A percentile compares a stretch with the other conserved stretches of the same genome.
These are phyloP conservation scores for Parauchenoglanis ngamensis DNA, from an alignment of 2,797 vertebrate genomes.

Conservation along the genomic window DNA sequence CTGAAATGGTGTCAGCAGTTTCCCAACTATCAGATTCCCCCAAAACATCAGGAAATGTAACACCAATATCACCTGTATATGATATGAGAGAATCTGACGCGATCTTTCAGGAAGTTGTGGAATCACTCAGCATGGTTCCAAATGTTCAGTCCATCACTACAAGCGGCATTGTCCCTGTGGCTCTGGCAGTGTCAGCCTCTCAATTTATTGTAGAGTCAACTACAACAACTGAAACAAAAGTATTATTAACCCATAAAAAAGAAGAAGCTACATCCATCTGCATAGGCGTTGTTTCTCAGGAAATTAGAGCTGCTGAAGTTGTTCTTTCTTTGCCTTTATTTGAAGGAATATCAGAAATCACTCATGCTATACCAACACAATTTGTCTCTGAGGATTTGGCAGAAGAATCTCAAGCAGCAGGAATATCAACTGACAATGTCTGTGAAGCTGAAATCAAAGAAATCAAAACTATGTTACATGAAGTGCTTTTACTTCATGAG, in stretches of 20 bases:
- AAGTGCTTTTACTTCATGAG: constrained; percentile 21
- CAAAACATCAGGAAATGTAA: constrained; percentile 84
- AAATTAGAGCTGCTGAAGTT: constrained; percentile 58
- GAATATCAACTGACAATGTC: constrained; percentile 56
- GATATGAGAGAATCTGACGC: constrained; percentile 70
- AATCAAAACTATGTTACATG: constrained; percentile 45
- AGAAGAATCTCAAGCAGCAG: constrained; percentile 57
- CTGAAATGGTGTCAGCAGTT: constrained; percentile 94
- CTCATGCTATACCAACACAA: constrained; percentile 60
- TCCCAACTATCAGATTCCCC: constrained; percentile 86
- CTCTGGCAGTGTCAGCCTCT: constrained; percentile 46
- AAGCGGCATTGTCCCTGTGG: constrained; percentile 53
- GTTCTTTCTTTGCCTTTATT: constrained; percentile 43
- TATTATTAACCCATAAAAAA: constrained; percentile 60
- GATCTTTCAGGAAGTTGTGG: constrained; percentile 78
- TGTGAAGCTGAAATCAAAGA: constrained; percentile 53
- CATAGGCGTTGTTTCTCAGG: constrained; percentile 55
- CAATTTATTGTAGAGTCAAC: constrained; percentile 55
- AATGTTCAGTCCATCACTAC: constrained; percentile 54
- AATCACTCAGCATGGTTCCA: constrained; percentile 71
- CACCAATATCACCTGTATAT: constrained; percentile 78
- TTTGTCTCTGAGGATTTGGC: constrained; percentile 56
- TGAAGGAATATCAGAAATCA: constrained; percentile 64
- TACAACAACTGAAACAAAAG: constrained; percentile 54
- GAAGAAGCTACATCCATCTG: constrained; percentile 55